Percentiles rank a stretch among this genome's conserved stretches.
These are phyloP conservation scores for Drosophila yakuba DNA, from an alignment of 1,140 invertebrate species.

Conservation along the genomic window DNA sequence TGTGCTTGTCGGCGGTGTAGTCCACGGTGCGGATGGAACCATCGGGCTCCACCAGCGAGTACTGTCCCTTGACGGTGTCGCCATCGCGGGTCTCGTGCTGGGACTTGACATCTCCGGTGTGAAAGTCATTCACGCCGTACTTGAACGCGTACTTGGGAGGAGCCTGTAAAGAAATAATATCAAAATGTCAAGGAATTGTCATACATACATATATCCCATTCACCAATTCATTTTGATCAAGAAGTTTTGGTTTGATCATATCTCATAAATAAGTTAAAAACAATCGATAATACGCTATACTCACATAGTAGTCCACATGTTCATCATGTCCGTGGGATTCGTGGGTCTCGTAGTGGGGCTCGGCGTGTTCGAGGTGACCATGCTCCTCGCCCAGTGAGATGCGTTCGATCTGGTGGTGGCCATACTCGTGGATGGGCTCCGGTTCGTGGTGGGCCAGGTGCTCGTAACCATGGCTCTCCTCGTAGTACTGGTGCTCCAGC, in stretches of 20 bases:
- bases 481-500: slow-evolving; percentile 79
- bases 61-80: slow-evolving; percentile 85
- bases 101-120: slow-evolving; percentile 86
- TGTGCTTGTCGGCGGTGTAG: slow-evolving; percentile 85
- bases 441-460: slow-evolving; percentile 65
- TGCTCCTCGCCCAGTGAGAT: slow-evolving; percentile 77
- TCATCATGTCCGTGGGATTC: slow-evolving; percentile 72
- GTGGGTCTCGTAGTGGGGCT: slow-evolving; percentile 68
- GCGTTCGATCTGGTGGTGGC: slow-evolving; percentile 77
- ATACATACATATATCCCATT: no score
- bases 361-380: slow-evolving; percentile 56
- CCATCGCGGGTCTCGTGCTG: slow-evolving; percentile 86
- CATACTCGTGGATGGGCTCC: slow-evolving; percentile 69
- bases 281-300: slow-evolving; percentile 29
- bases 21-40: slow-evolving; percentile 86
- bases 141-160: slow-evolving; percentile 86
- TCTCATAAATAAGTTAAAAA: no score
- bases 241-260: no score
- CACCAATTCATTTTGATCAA: no score
- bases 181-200: no score
- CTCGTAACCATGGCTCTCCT: slow-evolving; percentile 74
- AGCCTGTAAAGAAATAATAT: slow-evolving; percentile 56
- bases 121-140: slow-evolving; percentile 86
- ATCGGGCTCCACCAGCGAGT: slow-evolving; percentile 86
- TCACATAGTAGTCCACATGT: slow-evolving; percentile 84